Evolutionary conservation across 2,888 invertebrate species (phyloP), one percentile per base, ranked within the genome.

Genomic region (Hydropsyche betteni): DNA sequence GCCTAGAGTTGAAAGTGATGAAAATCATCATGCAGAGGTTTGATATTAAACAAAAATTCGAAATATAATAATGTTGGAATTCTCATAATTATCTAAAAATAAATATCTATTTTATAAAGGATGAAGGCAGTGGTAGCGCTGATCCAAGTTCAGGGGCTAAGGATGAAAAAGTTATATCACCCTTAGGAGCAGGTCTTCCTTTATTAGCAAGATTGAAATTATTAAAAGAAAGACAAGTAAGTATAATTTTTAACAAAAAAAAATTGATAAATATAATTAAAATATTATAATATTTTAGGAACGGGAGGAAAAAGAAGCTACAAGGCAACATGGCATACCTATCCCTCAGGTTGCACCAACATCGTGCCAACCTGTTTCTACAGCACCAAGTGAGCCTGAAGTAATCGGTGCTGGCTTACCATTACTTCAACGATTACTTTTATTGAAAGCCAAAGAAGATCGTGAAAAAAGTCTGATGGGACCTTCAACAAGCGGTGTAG

Each of bases 131-230:
- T 80, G 76, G 84, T 81, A 77, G 82, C 81, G 52, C 82, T 82
- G 36, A 82, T 81, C 83, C 85, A 78, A 85, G 84, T 53, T 84
- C 85, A 1, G 85, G 85, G 5, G 86, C 85, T 16, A 88, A 87
- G 81, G 91, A 91, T 80, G 90, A 89, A 75, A 91, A 91, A 81
- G 87, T 89, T 64, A 88, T 89, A 74, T 93, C 93, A 71, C 93
- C 94, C 0, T 89, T 95, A 77, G 95, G 95, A 55, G 95, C 95
- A 4, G 96, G 96, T 0, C 85, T 95, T 74, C 96, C 95, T 0
- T 84, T 96, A 36, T 85, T 96, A 7, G 91, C 94, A 58, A 87
- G 95, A 75, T 85, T 96, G 71, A 91, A 94, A 81, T 85, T 95
- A 61, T 88, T 96, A 0, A 95, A 94, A 84, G 95, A 96, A 83